Base-by-base conservation (phyloP, 1,140 invertebrate species). In the Phenacoccus solenopsis region DNA sequence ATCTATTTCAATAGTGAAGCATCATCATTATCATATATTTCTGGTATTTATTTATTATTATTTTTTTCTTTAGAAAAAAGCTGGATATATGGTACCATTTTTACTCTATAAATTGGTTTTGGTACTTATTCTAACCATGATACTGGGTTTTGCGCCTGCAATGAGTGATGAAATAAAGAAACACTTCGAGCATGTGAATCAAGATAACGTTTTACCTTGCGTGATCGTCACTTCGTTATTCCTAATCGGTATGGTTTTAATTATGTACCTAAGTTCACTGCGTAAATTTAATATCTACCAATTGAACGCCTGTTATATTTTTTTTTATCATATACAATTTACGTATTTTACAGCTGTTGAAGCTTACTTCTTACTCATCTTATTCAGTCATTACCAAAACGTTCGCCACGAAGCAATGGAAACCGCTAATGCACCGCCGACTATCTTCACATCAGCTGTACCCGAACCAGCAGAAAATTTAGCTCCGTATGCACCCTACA, bases 21-120 rank as follows among this genome's bases (percentile, higher is more conserved):
- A n/a, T n/a, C n/a, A n/a, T n/a, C n/a, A n/a, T n/a, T n/a, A n/a
- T n/a, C n/a, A n/a, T n/a, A n/a, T n/a, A n/a, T n/a, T n/a, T n/a
- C n/a, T n/a, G n/a, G n/a, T n/a, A n/a, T n/a, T n/a, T n/a, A n/a
- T n/a, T n/a, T n/a, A n/a, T n/a, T n/a, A n/a, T n/a, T n/a, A n/a
- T n/a, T n/a, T n/a, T n/a, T n/a, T n/a, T n/a, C 25, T 64, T 24
- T 22, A 64, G 59, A 64, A 64, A 64, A 64, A 64, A 64, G 10
- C 59, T 24, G 21, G 21, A 5, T 64, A 64, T 22, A 24, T 64
- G 59, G 59, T 64, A 9, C 59, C 59, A 24, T 64, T 64, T 16
- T 24, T 64, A 16, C 21, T 64, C 1, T 64, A 64, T 22, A 64
- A 64, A 64, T 64, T 64, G 59, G 25, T 64, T 20, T 9, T 64